Evolutionary conservation across 2,797 vertebrate species (phyloP).

Genomic region (Megalops cyprinoides): DNA sequence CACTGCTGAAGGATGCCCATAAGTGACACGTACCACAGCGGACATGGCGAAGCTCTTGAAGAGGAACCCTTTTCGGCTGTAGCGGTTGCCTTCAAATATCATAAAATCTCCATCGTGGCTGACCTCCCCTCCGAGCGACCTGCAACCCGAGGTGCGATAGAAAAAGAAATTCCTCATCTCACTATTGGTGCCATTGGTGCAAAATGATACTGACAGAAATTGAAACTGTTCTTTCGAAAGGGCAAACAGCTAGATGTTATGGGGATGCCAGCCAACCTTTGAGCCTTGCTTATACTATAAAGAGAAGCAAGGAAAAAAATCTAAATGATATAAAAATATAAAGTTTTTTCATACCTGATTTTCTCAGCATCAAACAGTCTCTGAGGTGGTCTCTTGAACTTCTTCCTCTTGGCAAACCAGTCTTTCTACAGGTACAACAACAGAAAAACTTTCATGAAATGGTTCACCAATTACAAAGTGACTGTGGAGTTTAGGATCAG

Average conservation of each 20-base stretch:
- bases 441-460: neutral
- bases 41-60: slow-evolving; percentile 98
- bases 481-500: neutral
- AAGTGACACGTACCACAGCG: slow-evolving; percentile 81
- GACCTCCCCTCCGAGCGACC: slow-evolving; percentile 90
- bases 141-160: slow-evolving; percentile 57
- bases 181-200: no score
- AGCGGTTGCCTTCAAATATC: slow-evolving; percentile 95
- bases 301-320: neutral
- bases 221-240: no score
- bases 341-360: slow-evolving; percentile 76
- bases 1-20: neutral
- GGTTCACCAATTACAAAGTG: neutral
- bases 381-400: slow-evolving; percentile 90
- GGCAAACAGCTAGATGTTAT: neutral
- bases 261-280: neutral
- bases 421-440: slow-evolving; percentile 80
- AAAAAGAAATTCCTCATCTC: no score
- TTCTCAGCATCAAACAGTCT: slow-evolving; percentile 93
- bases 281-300: neutral
- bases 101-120: slow-evolving; percentile 95
- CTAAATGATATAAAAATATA: neutral
- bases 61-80: slow-evolving; percentile 93
- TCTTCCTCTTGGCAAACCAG: slow-evolving; percentile 93
- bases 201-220: no score